Percentiles rank a stretch among this genome's conserved stretches.
phyloP scores from a whole-genome alignment of 2,888 invertebrate species.

The Sabellastarte sp. region DNA sequence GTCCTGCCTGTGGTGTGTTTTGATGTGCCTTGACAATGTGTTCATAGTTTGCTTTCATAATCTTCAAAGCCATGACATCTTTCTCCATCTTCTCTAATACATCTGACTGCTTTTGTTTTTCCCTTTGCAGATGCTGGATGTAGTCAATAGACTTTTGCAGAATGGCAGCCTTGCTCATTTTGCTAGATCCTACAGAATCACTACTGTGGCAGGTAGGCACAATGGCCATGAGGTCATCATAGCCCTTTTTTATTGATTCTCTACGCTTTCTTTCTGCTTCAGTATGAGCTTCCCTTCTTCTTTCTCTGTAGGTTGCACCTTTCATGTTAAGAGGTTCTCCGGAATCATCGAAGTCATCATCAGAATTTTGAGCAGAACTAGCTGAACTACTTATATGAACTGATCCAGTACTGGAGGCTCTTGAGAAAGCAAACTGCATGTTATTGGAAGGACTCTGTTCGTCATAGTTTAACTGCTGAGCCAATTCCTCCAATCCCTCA shows the following conservation, averaged over 20 bases:
- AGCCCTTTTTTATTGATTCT: conserved; percentile 96
- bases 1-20: conserved; percentile 77
- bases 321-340: conserved; percentile 62
- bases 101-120: conserved; percentile 92
- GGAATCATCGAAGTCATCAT: conserved; percentile 60
- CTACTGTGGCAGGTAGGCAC: conserved; percentile 93
- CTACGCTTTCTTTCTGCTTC: conserved; percentile 94
- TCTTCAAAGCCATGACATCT: conserved; percentile 77
- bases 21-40: conserved; percentile 95
- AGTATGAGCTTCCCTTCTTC: conserved; percentile 91
- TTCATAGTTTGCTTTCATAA: conserved; percentile 85
- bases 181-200: conserved; percentile 78
- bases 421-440: conserved; percentile 42
- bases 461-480: too few relatives aligned
- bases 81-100: conserved; percentile 67
- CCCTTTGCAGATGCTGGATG: conserved; percentile 80
- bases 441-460: too few relatives aligned
- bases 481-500: too few relatives aligned
- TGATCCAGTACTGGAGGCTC: conserved; percentile 50
- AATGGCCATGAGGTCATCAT: conserved; percentile 87
- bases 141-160: conserved; percentile 76
- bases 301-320: conserved; percentile 84
- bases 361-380: conserved; percentile 56
- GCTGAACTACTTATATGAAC: conserved; percentile 53
- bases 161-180: conserved; percentile 92